These are phyloP conservation scores for Mythimna albipuncta DNA, from an alignment of 2,888 invertebrate genomes.

Conservation along the genomic window DNA sequence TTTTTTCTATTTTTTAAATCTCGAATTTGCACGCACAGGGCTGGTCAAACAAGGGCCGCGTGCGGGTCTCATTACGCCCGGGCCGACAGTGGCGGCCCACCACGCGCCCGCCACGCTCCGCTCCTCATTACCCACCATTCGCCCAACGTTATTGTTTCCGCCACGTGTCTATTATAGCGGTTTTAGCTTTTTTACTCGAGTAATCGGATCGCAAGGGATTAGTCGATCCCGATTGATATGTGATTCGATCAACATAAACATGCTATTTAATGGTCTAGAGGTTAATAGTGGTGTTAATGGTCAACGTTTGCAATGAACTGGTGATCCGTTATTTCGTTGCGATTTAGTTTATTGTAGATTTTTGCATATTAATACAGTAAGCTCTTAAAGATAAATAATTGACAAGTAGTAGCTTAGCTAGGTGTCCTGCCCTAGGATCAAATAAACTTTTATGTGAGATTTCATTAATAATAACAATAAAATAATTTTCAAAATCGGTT, in stretches of 20 bases:
- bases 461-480: too few relatives aligned
- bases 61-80: constrained; percentile 70
- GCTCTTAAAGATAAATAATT: too few relatives aligned
- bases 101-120: constrained; percentile 79
- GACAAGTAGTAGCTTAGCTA: too few relatives aligned
- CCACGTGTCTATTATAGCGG: constrained; percentile 83
- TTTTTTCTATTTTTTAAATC: constrained; percentile 50
- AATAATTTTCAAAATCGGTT: too few relatives aligned
- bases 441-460: too few relatives aligned
- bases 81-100: constrained; percentile 50
- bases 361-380: not conserved
- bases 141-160: constrained; percentile 86
- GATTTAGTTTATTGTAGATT: not conserved
- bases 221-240: constrained; percentile 77
- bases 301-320: constrained; percentile 32
- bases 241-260: constrained; percentile 87
- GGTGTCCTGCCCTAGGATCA: too few relatives aligned
- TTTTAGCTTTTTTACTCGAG: constrained; percentile 72
- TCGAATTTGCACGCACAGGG: constrained; percentile 64
- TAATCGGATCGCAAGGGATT: constrained; percentile 85
- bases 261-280: constrained; percentile 78
- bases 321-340: not conserved
- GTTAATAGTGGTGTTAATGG: constrained; percentile 78
- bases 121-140: constrained; percentile 84
- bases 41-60: constrained; percentile 55